Evolutionary conservation across 2,113 vertebrate genomes (phyloP).

Genomic region (Phycodurus eques): DNA sequence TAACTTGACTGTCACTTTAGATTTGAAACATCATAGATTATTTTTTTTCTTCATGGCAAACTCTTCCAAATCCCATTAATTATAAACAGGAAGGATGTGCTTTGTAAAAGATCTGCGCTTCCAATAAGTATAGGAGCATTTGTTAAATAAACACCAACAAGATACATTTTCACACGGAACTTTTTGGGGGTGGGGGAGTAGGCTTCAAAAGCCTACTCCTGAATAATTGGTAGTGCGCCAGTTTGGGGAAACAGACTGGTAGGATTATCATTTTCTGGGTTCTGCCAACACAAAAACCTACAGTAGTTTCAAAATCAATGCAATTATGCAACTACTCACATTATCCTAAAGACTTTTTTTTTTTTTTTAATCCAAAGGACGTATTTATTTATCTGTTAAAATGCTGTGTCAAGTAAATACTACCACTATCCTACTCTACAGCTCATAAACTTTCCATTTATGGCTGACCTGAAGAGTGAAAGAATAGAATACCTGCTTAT

Average conservation of each 20-base stretch:
- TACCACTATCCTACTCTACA: too few relatives aligned
- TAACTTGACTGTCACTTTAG: conserved; percentile 4
- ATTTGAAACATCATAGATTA: background rate
- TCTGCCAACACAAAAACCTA: background rate
- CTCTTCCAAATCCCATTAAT: background rate
- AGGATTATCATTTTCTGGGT: background rate
- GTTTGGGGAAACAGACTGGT: background rate
- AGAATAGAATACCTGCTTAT: too few relatives aligned
- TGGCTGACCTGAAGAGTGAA: too few relatives aligned
- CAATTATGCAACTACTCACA: background rate
- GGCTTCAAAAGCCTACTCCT: background rate
- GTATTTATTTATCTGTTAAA: too few relatives aligned
- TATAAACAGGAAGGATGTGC: background rate
- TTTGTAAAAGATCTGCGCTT: background rate
- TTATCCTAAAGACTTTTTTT: background rate
- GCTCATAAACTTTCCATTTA: too few relatives aligned
- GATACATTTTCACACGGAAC: background rate
- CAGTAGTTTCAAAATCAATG: background rate
- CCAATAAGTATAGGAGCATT: background rate
- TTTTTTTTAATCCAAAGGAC: too few relatives aligned
- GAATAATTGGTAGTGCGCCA: background rate
- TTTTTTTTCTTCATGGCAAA: conserved; percentile 1
- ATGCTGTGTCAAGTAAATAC: too few relatives aligned
- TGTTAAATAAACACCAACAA: background rate
- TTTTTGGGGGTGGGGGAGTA: background rate